Conservation (phyloP, 2,113 vertebrate species). For the Gnathonemus longibarbis region DNA sequence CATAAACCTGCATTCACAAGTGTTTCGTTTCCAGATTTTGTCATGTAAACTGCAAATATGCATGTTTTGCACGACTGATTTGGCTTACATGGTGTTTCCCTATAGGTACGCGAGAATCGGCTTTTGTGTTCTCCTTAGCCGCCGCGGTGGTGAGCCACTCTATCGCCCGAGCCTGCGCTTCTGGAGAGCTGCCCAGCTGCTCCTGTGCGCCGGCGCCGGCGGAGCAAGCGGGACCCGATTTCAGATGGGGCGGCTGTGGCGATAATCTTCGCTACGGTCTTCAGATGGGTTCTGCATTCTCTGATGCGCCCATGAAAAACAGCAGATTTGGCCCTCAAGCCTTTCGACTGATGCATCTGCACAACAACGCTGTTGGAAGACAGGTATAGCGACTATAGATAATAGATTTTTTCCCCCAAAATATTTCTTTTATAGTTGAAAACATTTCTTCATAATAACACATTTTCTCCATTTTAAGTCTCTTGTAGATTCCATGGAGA, state of each 20-base stretch:
- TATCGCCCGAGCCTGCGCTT: conserved; percentile 59
- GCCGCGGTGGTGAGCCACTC: conserved; percentile 50
- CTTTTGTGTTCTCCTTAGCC: conserved; percentile 60
- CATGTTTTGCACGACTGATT: background rate
- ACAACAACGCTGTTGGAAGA: conserved; percentile 61
- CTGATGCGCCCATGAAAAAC: conserved; percentile 53
- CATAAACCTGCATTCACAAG: background rate
- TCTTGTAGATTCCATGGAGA: conserved; percentile 59
- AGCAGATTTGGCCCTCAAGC: conserved; percentile 37
- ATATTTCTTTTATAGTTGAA: background rate
- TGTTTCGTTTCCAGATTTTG: background rate
- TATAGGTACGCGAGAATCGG: conserved; percentile 65
- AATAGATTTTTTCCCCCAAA: background rate
- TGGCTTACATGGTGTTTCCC: background rate
- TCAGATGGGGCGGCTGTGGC: conserved; percentile 67
- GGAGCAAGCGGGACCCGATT: conserved; percentile 46
- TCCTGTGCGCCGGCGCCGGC: conserved; percentile 55
- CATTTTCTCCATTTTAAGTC: conserved; percentile 39
- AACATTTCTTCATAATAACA: background rate
- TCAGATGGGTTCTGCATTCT: conserved; percentile 61
- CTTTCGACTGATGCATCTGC: conserved; percentile 53
- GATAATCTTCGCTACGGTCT: conserved; percentile 66
- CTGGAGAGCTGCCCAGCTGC: conserved; percentile 58
- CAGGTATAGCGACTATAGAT: conserved; percentile 40
- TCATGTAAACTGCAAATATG: background rate